A percentile compares a stretch with the other conserved stretches of the same genome.
Conservation (phyloP, 92 coral and sea anemone genomes). For the Paramuricea clavata region DNA sequence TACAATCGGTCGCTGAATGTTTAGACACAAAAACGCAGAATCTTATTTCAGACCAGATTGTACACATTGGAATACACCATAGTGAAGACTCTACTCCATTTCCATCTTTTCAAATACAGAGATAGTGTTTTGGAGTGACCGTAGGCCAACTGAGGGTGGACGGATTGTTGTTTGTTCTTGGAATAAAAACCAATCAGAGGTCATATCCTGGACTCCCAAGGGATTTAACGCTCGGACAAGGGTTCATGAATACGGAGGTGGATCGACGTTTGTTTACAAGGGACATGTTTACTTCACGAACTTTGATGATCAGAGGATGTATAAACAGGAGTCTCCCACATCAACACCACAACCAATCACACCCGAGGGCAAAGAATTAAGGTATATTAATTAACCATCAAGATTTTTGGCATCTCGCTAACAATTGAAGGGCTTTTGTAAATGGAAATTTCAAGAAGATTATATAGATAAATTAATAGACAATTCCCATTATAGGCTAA, state of each 20-base stretch:
- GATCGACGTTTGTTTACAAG: slow-evolving; percentile 86
- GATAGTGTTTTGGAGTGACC: slow-evolving; percentile 90
- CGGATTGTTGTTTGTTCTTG: slow-evolving; percentile 79
- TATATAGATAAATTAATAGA: no score
- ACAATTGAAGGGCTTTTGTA: no score
- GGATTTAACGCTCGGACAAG: slow-evolving; percentile 84
- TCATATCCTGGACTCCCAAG: slow-evolving; percentile 76
- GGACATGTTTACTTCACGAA: slow-evolving; percentile 89
- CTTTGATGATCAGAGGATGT: slow-evolving; percentile 88
- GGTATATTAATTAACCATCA: no score
- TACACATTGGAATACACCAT: no score
- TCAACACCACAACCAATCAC: slow-evolving; percentile 66
- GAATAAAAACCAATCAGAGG: slow-evolving; percentile 60
- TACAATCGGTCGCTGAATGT: no score
- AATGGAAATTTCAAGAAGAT: no score
- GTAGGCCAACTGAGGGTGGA: slow-evolving; percentile 86
- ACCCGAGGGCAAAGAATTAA: slow-evolving; percentile 82
- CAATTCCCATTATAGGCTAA: no score
- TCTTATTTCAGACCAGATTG: no score
- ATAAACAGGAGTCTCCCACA: slow-evolving; percentile 72
- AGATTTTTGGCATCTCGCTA: no score
- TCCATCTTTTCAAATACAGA: slow-evolving; percentile 40
- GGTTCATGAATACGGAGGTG: slow-evolving; percentile 98
- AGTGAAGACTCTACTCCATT: background rate
- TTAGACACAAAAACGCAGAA: no score